Conservation (phyloP, 1,140 invertebrate species). For the Apis laboriosa region DNA sequence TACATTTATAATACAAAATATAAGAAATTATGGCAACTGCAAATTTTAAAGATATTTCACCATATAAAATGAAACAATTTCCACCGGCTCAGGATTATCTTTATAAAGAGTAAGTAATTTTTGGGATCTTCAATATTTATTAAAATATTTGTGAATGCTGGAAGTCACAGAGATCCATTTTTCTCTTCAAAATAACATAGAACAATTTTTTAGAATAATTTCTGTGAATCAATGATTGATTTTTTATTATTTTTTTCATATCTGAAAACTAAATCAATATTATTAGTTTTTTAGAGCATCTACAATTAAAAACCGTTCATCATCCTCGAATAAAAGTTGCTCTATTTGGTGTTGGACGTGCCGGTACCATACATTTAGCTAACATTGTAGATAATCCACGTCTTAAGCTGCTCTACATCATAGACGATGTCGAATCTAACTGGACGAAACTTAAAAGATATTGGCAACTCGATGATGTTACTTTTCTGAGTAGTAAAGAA, state of each 20-base stretch:
- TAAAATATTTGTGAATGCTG: background rate
- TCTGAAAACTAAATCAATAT: constrained; percentile 18
- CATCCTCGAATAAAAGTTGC: constrained; percentile 74
- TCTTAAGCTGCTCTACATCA: constrained; percentile 83
- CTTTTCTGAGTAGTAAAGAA: constrained; percentile 81
- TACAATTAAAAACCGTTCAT: constrained; percentile 43
- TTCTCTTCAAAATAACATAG: background rate
- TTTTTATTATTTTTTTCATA: background rate
- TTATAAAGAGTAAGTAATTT: constrained; percentile 67
- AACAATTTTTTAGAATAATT: too few relatives aligned
- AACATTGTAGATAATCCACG: constrained; percentile 82
- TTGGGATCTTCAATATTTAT: background rate
- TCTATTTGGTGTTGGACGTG: constrained; percentile 84
- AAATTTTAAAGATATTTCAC: constrained; percentile 68
- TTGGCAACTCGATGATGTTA: constrained; percentile 80
- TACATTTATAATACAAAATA: background rate
- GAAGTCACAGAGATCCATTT: background rate
- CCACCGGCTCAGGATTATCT: constrained; percentile 69
- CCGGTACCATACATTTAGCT: constrained; percentile 84
- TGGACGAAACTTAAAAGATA: constrained; percentile 79
- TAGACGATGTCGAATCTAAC: constrained; percentile 81
- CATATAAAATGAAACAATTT: constrained; percentile 48
- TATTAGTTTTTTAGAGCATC: constrained; percentile 65
- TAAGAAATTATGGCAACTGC: constrained; percentile 63
- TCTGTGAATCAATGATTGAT: background rate